These are phyloP conservation scores for Chloropsis cyanopogon DNA, from an alignment of 2,113 vertebrate genomes.

Conservation along the genomic window DNA sequence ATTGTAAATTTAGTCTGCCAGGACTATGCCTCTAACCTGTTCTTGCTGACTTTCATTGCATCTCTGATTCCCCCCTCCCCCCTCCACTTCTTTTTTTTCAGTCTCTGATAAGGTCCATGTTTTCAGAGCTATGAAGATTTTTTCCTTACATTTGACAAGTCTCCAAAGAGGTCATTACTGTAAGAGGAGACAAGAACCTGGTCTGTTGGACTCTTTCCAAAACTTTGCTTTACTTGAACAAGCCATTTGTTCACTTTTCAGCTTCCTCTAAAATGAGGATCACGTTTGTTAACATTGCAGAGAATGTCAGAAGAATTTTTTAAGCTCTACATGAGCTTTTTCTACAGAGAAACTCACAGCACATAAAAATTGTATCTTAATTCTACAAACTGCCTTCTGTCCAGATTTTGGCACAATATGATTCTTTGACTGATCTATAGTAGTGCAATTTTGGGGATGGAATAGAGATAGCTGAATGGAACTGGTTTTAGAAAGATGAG, in stretches of 20 bases:
- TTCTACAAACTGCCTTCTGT: not conserved
- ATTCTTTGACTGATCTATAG: not conserved
- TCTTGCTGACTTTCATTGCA: not conserved
- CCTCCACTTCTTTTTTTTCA: not conserved
- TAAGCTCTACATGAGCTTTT: not conserved
- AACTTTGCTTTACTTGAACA: not conserved
- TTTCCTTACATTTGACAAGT: not conserved
- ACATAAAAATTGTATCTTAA: not conserved
- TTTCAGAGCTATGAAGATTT: not conserved
- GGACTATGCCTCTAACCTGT: not conserved
- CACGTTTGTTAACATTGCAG: not conserved
- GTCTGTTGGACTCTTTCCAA: not conserved
- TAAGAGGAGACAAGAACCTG: not conserved
- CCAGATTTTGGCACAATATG: not conserved
- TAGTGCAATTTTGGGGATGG: not conserved
- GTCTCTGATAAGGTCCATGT: not conserved
- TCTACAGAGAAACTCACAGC: not conserved
- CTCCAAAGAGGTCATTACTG: not conserved
- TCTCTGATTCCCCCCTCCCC: not conserved
- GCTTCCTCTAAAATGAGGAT: not conserved
- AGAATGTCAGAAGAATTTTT: not conserved
- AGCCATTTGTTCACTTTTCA: not conserved
- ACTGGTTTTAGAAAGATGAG: not conserved
- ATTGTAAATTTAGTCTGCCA: not conserved
- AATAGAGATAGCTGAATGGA: not conserved